Percentiles rank a stretch among this genome's conserved stretches.
These are phyloP conservation scores for Chlorocebus sabaeus DNA, from an alignment of 2,113 vertebrate genomes.

Conservation along the genomic window DNA sequence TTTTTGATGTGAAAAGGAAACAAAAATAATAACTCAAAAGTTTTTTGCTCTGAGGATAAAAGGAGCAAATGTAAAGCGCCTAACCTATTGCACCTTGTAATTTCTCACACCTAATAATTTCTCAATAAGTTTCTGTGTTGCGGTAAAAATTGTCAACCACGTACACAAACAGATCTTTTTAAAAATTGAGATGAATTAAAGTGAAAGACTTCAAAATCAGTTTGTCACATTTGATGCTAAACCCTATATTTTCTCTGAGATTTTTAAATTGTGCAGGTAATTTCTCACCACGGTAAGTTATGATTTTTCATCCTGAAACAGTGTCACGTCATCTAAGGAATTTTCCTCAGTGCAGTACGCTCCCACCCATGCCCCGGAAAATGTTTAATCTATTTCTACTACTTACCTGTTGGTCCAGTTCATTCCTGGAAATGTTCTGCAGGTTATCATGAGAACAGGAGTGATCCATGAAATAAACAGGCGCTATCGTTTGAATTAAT, in stretches of 20 bases:
- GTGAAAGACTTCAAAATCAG: neutral
- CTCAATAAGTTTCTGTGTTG: neutral
- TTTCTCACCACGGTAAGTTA: neutral
- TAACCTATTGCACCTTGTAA: fast-evolving
- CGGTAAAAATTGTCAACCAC: neutral
- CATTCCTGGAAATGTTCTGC: neutral
- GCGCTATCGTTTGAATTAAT: neutral
- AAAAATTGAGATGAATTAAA: neutral
- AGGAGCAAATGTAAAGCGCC: neutral
- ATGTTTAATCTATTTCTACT: neutral
- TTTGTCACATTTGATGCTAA: neutral
- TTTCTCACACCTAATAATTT: neutral
- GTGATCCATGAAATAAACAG: neutral
- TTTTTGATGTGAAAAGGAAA: neutral
- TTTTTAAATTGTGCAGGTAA: neutral
- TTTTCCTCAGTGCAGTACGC: neutral
- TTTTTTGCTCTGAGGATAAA: neutral
- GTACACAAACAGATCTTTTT: neutral
- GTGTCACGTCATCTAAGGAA: neutral
- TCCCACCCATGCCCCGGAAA: neutral
- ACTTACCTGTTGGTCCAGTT: neutral
- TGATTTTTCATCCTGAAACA: neutral
- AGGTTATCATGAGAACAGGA: neutral
- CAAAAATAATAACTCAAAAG: neutral
- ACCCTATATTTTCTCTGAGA: neutral